Base-by-base conservation (phyloP, 2,113 vertebrate genomes). In the Rhinoptilus africanus region DNA sequence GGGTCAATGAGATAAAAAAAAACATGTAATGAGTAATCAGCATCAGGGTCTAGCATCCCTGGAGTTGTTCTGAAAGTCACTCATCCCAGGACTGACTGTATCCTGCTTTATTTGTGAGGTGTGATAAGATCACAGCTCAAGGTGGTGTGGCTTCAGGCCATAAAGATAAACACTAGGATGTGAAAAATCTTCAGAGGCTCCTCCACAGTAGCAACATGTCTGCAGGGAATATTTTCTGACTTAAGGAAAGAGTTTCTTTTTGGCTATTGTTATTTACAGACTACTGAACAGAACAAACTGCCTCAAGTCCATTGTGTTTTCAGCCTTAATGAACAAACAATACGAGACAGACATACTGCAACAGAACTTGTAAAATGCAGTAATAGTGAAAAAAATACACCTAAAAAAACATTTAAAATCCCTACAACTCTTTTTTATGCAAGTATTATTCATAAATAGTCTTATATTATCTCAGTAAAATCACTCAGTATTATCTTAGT, bases 11-110 rank as follows among this genome's bases (percentile, higher is more conserved):
- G 12, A n/a, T n/a, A n/a, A 4, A 2, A 8, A 4, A 69, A 75
- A 39, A 7, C 0, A 0, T 12, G 1, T 5, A 50, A 39, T 34
- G 6, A 50, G 3, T 50, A 14, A 69, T 66, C 37, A 82, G 39
- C 27, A 54, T 8, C 26, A 54, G 24, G 5, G n/a, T 76, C 57
- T 45, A 54, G 19, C 15, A 82, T 32, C 12, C 20, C 21, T 53
- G 48, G 22, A 26, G 48, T 41, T 26, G 48, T 67, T 85, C 37
- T 93, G 63, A 39, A 85, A 35, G 32, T 45, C 39, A 28, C 71
- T 39, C 14, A 50, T 63, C 74, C 59, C 26, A 28, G 13, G 43
- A 60, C 37, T 74, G 59, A 51, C 20, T 62, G 18, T 12, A 60
- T n/a, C 15, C 13, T 64, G 48, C 17, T 66, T 91, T 77, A 34